Conservation (phyloP, 2,888 invertebrate species). For the Acanthosoma haemorrhoidale region DNA sequence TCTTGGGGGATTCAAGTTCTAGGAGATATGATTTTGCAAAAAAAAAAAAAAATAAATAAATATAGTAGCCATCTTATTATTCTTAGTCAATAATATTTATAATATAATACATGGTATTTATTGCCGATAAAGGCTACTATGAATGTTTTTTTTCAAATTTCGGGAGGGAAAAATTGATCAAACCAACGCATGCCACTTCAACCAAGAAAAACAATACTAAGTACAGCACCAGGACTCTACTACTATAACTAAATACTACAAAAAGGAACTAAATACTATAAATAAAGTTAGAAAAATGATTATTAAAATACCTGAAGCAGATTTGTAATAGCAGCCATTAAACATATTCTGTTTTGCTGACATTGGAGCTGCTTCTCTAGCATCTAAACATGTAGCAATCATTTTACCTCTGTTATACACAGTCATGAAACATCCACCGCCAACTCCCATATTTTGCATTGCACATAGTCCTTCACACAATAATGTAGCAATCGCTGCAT, state of each 20-base stretch:
- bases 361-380: constrained; percentile 68
- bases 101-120: too few relatives aligned
- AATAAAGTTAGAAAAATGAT: not conserved
- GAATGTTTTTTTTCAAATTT: too few relatives aligned
- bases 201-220: too few relatives aligned
- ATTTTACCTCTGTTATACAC: constrained; percentile 58
- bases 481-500: constrained; percentile 47
- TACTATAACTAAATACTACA: not conserved
- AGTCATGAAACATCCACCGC: constrained; percentile 76
- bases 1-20: too few relatives aligned
- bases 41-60: too few relatives aligned
- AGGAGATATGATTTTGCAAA: too few relatives aligned
- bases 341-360: constrained; percentile 58
- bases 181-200: too few relatives aligned
- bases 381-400: constrained; percentile 60
- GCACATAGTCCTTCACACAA: constrained; percentile 47
- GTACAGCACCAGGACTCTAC: too few relatives aligned
- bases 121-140: too few relatives aligned
- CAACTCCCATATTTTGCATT: constrained; percentile 49
- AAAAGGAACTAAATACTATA: not conserved
- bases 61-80: too few relatives aligned
- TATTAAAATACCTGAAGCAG: constrained; percentile 32
- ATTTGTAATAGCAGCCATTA: constrained; percentile 46
- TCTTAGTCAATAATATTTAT: too few relatives aligned
- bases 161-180: too few relatives aligned